These are phyloP conservation scores for Corythoichthys haematopterus DNA, from an alignment of 2,113 vertebrate genomes.

Conservation along the genomic window DNA sequence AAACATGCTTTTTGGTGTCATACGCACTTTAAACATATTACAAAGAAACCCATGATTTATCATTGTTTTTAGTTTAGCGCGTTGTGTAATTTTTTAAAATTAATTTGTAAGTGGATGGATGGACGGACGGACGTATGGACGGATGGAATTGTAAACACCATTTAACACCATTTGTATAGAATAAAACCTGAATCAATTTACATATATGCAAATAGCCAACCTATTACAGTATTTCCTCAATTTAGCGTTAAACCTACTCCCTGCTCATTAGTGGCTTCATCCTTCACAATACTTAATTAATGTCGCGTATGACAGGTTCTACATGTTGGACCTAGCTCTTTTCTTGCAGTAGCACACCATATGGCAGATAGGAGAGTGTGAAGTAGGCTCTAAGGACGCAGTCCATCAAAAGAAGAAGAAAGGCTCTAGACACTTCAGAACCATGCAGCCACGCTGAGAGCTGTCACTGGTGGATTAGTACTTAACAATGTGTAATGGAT, in stretches of 20 bases:
- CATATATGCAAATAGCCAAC: background rate
- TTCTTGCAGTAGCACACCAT: constrained; percentile 51
- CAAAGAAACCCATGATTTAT: too few relatives aligned
- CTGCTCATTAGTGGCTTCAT: background rate
- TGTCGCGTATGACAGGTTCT: constrained; percentile 4
- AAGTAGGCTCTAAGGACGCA: constrained; percentile 28
- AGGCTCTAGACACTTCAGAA: constrained; percentile 49
- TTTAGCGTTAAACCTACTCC: background rate
- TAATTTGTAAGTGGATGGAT: too few relatives aligned
- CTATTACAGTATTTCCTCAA: background rate
- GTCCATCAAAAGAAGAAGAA: constrained; percentile 57
- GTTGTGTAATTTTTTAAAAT: too few relatives aligned
- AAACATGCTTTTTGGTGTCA: too few relatives aligned
- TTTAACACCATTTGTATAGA: background rate
- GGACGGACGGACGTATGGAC: too few relatives aligned
- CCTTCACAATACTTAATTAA: constrained; percentile 6
- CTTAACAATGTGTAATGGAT: constrained; percentile 36
- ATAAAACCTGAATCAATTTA: background rate
- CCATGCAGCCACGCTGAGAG: constrained; percentile 41
- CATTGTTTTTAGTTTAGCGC: too few relatives aligned
- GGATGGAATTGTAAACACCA: background rate
- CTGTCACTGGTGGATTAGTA: constrained; percentile 46
- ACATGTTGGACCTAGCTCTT: constrained; percentile 25
- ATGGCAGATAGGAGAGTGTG: constrained; percentile 56
- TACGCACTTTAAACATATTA: too few relatives aligned